These are phyloP conservation scores for Drosophila pruinosa DNA, from an alignment of 1,140 invertebrate species.

Conservation along the genomic window DNA sequence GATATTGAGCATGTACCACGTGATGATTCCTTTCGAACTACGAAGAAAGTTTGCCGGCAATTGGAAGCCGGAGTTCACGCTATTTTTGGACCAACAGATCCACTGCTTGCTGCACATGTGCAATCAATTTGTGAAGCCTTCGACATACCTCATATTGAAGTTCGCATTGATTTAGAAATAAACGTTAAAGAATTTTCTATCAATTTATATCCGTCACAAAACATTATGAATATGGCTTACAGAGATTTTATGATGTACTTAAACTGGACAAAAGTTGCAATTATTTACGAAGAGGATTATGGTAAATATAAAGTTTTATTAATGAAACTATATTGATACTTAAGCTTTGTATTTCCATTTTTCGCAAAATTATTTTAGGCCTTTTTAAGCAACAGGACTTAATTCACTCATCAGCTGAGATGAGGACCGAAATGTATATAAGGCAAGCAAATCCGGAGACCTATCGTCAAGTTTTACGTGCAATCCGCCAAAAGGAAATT, in stretches of 20 bases:
- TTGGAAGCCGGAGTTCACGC: slow-evolving; percentile 93
- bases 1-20: slow-evolving; percentile 95
- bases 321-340: not conserved
- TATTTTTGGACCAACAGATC: slow-evolving; percentile 94
- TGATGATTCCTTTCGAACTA: slow-evolving; percentile 94
- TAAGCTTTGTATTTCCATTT: no score
- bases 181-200: slow-evolving; percentile 91
- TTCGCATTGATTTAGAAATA: slow-evolving; percentile 88
- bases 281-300: slow-evolving; percentile 92
- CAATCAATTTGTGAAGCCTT: slow-evolving; percentile 94
- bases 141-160: slow-evolving; percentile 94
- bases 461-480: slow-evolving; percentile 90
- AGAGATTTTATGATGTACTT: slow-evolving; percentile 93
- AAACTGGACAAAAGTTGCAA: slow-evolving; percentile 96
- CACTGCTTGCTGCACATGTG: slow-evolving; percentile 91
- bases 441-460: slow-evolving; percentile 89
- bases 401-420: slow-evolving; percentile 87
- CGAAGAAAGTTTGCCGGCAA: slow-evolving; percentile 95
- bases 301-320: slow-evolving; percentile 45
- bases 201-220: slow-evolving; percentile 94
- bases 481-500: slow-evolving; percentile 92
- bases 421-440: slow-evolving; percentile 92
- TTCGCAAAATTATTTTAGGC: slow-evolving; percentile 84
- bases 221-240: slow-evolving; percentile 92
- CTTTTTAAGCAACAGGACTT: slow-evolving; percentile 94